Evolutionary conservation across 2,888 invertebrate genomes (phyloP).

Genomic region (Perithous albicinctus): DNA sequence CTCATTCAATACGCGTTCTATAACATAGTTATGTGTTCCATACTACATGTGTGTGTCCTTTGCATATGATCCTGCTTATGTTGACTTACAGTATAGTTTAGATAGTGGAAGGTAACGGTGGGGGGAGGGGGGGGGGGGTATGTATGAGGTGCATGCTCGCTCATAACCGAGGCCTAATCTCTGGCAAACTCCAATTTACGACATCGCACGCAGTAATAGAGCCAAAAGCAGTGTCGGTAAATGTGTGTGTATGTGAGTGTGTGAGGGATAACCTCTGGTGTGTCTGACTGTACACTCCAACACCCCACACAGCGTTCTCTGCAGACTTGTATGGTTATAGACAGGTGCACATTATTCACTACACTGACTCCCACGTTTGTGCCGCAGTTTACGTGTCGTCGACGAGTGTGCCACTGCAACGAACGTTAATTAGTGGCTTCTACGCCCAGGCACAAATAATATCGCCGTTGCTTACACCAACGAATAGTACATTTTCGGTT

Average conservation of each 20-base stretch:
- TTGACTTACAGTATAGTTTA: constrained; percentile 19
- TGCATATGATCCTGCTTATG: constrained; percentile 18
- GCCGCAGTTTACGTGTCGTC: constrained; percentile 23
- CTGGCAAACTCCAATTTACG: constrained; percentile 49
- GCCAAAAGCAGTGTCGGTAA: constrained; percentile 35
- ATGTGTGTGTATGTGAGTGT: not conserved
- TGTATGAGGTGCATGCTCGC: constrained; percentile 2
- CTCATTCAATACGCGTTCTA: not conserved
- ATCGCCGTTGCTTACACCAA: not conserved
- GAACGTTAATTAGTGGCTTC: constrained; percentile 26
- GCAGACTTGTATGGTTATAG: constrained; percentile 9
- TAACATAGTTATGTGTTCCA: no score
- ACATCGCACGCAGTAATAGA: constrained; percentile 36
- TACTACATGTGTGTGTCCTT: not conserved
- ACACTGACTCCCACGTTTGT: constrained; percentile 16
- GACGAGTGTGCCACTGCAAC: constrained; percentile 12
- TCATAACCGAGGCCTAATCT: constrained; percentile 41
- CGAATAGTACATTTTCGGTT: not conserved
- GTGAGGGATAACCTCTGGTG: not conserved
- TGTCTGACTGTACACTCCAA: not conserved
- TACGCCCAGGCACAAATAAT: constrained; percentile 5
- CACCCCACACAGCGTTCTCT: constrained; percentile 3
- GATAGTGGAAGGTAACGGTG: not conserved
- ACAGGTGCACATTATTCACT: constrained; percentile 37
- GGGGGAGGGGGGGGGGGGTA: not conserved